A percentile compares a stretch with the other conserved stretches of the same genome.
Evolutionary conservation across 2,797 vertebrate genomes (phyloP).

Genomic region (Sylvilagus floridanus): DNA sequence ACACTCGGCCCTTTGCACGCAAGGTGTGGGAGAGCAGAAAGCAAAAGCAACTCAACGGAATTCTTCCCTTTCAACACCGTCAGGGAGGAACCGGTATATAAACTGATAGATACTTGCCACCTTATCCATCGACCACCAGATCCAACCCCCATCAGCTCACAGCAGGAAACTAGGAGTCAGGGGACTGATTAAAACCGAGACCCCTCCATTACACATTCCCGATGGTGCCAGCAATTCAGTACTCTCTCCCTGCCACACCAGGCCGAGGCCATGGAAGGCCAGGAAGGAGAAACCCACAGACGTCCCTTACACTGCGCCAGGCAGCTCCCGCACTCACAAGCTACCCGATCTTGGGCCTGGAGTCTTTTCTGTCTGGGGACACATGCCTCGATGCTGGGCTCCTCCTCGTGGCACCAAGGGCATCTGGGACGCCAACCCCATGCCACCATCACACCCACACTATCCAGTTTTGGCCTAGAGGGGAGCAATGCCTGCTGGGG

Average conservation of each 20-base stretch:
- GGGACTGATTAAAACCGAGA: not conserved
- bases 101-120: not conserved
- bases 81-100: not conserved
- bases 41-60: not conserved
- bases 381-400: not conserved
- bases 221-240: not conserved
- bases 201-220: not conserved
- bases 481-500: not conserved
- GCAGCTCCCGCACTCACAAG: not conserved
- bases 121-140: not conserved
- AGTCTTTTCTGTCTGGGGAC: not conserved
- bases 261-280: not conserved
- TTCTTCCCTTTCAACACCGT: not conserved
- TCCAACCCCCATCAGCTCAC: not conserved
- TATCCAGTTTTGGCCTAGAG: not conserved
- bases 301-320: not conserved
- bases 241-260: not conserved
- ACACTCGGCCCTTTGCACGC: not conserved
- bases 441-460: not conserved
- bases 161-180: not conserved
- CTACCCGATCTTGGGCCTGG: not conserved
- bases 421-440: not conserved
- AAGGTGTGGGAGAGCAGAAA: not conserved
- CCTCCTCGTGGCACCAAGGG: not conserved
- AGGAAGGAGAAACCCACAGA: not conserved